phyloP scores from a whole-genome alignment of 2,113 vertebrate species.

The Eulemur macaco region DNA sequence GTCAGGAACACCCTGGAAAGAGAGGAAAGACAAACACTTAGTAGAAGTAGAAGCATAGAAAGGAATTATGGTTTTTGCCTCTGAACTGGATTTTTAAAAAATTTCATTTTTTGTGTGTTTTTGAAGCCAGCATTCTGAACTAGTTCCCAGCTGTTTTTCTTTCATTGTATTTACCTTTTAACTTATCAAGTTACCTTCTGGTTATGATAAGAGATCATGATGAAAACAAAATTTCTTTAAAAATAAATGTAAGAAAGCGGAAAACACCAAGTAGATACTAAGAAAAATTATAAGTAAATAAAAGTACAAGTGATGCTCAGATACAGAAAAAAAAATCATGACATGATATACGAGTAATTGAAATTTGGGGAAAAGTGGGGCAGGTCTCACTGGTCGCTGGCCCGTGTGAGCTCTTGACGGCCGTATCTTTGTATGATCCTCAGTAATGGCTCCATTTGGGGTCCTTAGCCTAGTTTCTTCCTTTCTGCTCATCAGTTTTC shows the following conservation, averaged over 20 bases:
- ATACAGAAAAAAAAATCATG: not conserved
- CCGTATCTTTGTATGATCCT: not conserved
- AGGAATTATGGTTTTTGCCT: not conserved
- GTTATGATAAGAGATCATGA: not conserved
- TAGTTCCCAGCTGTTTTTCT: not conserved
- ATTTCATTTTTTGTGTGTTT: not conserved
- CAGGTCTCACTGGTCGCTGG: not conserved
- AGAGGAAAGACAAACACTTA: not conserved
- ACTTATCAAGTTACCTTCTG: not conserved
- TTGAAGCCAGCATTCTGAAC: not conserved
- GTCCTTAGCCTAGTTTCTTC: not conserved
- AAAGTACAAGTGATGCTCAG: not conserved
- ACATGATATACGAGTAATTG: not conserved
- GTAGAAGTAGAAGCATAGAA: not conserved
- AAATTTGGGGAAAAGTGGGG: not conserved
- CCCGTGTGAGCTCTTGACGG: not conserved
- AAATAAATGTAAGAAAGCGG: not conserved
- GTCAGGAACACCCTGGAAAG: not conserved
- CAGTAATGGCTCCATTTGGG: not conserved
- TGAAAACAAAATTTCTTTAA: not conserved
- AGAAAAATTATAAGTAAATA: not conserved
- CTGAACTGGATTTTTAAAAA: not conserved
- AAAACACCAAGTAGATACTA: not conserved
- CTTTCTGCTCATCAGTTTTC: constrained; percentile 16
- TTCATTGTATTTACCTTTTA: not conserved